These are phyloP conservation scores for Carabus problematicus DNA, from an alignment of 2,888 invertebrate genomes.

Conservation along the genomic window DNA sequence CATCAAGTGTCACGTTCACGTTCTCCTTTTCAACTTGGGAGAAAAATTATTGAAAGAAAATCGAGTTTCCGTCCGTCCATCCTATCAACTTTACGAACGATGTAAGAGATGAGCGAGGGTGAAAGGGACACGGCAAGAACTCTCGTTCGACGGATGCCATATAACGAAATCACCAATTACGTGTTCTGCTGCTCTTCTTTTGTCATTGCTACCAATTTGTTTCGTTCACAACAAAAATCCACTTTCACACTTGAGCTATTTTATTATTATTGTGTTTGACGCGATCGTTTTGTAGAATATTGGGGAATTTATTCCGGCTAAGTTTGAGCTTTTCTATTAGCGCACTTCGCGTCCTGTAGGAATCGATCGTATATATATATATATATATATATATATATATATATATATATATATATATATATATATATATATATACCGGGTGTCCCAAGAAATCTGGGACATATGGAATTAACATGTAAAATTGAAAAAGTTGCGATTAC, in stretches of 20 bases:
- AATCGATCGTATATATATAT: too few species aligned
- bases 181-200: constrained; percentile 51
- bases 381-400: too few species aligned
- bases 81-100: constrained; percentile 8
- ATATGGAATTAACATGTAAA: too few species aligned
- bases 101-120: neutral
- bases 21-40: constrained; percentile 1
- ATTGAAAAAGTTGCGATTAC: too few species aligned
- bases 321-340: constrained; percentile 24
- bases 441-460: too few species aligned
- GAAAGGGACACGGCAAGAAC: constrained; percentile 3
- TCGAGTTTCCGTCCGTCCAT: constrained; percentile 11
- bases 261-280: constrained; percentile 57
- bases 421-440: too few species aligned
- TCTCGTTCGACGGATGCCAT: constrained; percentile 15
- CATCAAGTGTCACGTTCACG: constrained; percentile 18
- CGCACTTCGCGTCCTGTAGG: too few species aligned
- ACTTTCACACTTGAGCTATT: constrained; percentile 59
- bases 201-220: constrained; percentile 55
- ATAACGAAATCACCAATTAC: constrained; percentile 40
- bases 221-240: constrained; percentile 57
- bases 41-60: constrained; percentile 31
- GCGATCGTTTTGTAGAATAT: constrained; percentile 52
- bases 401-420: too few species aligned
- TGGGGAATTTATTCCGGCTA: constrained; percentile 49